Conservation (phyloP, 2,888 invertebrate genomes). For the Xanthorhoe designata region DNA sequence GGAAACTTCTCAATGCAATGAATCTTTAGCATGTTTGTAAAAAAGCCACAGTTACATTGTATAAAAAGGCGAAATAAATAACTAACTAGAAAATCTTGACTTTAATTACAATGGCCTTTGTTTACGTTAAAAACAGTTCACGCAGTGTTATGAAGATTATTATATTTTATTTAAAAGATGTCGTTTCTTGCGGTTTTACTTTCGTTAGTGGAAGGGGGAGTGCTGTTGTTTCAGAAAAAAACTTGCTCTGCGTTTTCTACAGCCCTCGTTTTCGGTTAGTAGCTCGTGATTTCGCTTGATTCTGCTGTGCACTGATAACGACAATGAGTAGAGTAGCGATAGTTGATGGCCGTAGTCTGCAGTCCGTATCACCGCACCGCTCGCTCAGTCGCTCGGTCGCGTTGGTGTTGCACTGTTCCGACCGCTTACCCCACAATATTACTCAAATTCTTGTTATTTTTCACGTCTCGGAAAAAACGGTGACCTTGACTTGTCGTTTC, state of each 20-base stretch:
- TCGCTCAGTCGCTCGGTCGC: slow-evolving; percentile 52
- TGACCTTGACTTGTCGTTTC: slow-evolving; percentile 73
- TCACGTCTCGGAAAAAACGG: slow-evolving; percentile 65
- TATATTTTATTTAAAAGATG: slow-evolving; percentile 5
- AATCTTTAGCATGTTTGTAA: not conserved
- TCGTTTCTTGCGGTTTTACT: slow-evolving; percentile 18
- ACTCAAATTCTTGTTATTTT: slow-evolving; percentile 56
- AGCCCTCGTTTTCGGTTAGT: slow-evolving; percentile 36
- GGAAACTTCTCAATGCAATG: not conserved
- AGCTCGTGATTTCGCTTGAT: slow-evolving; percentile 63
- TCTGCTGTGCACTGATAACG: slow-evolving; percentile 75
- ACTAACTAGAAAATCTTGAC: slow-evolving; percentile 51
- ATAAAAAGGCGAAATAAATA: slow-evolving; percentile 6
- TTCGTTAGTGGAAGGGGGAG: slow-evolving; percentile 15
- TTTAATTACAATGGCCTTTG: slow-evolving; percentile 61
- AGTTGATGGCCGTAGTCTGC: slow-evolving; percentile 27
- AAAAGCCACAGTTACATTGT: not conserved
- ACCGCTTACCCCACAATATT: slow-evolving; percentile 39
- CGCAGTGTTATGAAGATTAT: slow-evolving; percentile 34
- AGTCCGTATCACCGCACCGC: slow-evolving; percentile 17
- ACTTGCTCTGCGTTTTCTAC: slow-evolving; percentile 8
- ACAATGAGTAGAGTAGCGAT: slow-evolving; percentile 47
- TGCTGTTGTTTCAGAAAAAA: slow-evolving; percentile 8
- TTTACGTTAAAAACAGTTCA: slow-evolving; percentile 46
- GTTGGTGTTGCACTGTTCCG: slow-evolving; percentile 56